Evolutionary conservation across 2,888 invertebrate genomes (phyloP).

Genomic region (Galerucella calmariensis): DNA sequence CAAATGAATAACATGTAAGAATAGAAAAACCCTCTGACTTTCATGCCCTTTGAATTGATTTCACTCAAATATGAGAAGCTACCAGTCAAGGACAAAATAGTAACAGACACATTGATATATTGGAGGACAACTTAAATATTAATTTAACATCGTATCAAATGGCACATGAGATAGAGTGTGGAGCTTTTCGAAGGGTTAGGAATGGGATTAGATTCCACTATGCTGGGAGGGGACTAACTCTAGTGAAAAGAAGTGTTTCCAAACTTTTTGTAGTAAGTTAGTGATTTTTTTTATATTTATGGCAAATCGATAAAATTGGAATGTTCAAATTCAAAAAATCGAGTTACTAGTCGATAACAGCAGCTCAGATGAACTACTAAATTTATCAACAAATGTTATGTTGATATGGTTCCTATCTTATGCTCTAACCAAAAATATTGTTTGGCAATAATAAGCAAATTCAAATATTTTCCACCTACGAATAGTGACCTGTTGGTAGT

Average conservation of each 20-base stretch:
- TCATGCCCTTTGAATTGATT: neutral
- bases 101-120: neutral
- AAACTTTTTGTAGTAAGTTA: too few species aligned
- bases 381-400: too few species aligned
- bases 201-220: neutral
- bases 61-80: neutral
- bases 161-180: neutral
- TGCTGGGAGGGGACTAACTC: neutral
- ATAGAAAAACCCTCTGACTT: neutral
- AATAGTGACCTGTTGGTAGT: too few species aligned
- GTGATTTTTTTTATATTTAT: neutral
- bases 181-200: neutral
- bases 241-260: too few species aligned
- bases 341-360: neutral
- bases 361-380: too few species aligned
- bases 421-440: too few species aligned
- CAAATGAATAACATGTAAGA: neutral
- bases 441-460: too few species aligned
- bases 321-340: neutral
- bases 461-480: too few species aligned
- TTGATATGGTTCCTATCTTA: too few species aligned
- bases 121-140: neutral
- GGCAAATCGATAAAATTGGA: neutral
- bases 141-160: neutral
- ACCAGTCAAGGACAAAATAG: neutral